Conservation (phyloP, 2,797 vertebrate species). For the Menidia menidia region DNA sequence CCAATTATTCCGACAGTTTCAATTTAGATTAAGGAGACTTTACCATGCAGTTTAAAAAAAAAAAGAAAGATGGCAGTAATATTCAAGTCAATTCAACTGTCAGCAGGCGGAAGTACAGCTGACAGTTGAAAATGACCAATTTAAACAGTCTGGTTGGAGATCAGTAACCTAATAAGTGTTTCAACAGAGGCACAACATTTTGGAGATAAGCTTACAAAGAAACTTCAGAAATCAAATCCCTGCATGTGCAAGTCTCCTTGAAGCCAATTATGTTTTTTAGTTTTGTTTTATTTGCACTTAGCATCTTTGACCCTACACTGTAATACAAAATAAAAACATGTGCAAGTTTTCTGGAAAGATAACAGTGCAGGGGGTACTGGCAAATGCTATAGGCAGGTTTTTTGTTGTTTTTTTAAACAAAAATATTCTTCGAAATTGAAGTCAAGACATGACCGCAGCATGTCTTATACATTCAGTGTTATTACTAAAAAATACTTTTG, state of each 20-base stretch:
- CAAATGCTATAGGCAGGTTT: conserved; percentile 74
- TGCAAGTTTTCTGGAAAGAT: conserved; percentile 84
- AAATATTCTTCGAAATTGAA: conserved; percentile 88
- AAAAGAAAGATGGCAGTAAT: conserved; percentile 23
- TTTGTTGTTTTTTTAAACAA: conserved; percentile 81
- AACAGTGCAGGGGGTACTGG: conserved; percentile 85
- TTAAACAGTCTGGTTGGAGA: conserved; percentile 28
- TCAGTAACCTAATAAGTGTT: not conserved
- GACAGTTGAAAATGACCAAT: conserved; percentile 46
- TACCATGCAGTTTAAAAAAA: conserved; percentile 58
- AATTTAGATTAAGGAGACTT: conserved; percentile 74
- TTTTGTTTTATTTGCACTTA: conserved; percentile 70
- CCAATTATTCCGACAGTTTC: conserved; percentile 69
- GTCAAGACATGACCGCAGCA: conserved; percentile 84
- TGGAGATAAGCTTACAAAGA: conserved; percentile 35
- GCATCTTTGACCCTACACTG: conserved; percentile 84
- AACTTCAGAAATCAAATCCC: conserved; percentile 45
- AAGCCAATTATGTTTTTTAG: conserved; percentile 57
- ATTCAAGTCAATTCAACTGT: conserved; percentile 40
- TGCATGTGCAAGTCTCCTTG: conserved; percentile 74
- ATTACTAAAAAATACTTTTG: conserved; percentile 97
- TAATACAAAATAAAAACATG: conserved; percentile 84
- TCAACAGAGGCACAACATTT: conserved; percentile 68
- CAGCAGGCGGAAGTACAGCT: conserved; percentile 79
- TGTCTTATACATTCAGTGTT: conserved; percentile 95